Base-by-base conservation (phyloP, 1,140 invertebrate species). In the Temnothorax curvispinosus region DNA sequence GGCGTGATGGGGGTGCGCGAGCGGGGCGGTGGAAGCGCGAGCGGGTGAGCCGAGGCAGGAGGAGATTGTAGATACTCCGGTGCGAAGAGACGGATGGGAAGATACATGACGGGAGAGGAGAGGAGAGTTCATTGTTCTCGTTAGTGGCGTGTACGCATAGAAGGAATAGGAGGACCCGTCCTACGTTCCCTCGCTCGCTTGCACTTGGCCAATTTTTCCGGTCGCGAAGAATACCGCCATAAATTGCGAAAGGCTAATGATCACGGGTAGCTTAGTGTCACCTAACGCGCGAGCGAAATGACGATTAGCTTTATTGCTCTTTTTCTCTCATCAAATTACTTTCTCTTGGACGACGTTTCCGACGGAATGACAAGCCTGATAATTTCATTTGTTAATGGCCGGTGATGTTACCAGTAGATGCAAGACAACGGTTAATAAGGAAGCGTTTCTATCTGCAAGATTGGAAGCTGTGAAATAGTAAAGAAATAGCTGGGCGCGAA, bases 51-150 rank as follows among this genome's bases (percentile, higher is more conserved):
- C 56, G 62, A 58, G 85, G 71, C 78, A 84, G 80, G 41, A n/a
- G 35, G 50, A 72, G 76, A 87, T 75, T 74, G 65, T 50, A 69
- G 65, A 50, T 56, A 82, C 64, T 32, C 54, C 21, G 3, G 47
- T 54, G 27, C 50, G 21, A 41, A 44, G 58, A 87, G 84, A 90
- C 86, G 77, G 38, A 90, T 86, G 91, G 75, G 80, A 64, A 87
- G 82, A 60, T 21, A 72, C 27, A 1, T 75, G 89, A 85, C 27
- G 64, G 86, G 18, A 52, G 15, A 54, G 32, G 58, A 85, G 58
- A 75, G 52, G 62, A 58, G 41, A 87, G 82, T 88, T 82, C 72
- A 77, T 90, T 88, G 88, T 90, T 90, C 89, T 88, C 88, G 80
- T 90, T 91, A 78, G 54, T 1, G 27, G 76, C 54, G 85, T 41